Percentiles rank a stretch among this genome's conserved stretches.
These are phyloP conservation scores for Ommatoiulus sabulosus DNA, from an alignment of 2,888 invertebrate species.

Conservation along the genomic window DNA sequence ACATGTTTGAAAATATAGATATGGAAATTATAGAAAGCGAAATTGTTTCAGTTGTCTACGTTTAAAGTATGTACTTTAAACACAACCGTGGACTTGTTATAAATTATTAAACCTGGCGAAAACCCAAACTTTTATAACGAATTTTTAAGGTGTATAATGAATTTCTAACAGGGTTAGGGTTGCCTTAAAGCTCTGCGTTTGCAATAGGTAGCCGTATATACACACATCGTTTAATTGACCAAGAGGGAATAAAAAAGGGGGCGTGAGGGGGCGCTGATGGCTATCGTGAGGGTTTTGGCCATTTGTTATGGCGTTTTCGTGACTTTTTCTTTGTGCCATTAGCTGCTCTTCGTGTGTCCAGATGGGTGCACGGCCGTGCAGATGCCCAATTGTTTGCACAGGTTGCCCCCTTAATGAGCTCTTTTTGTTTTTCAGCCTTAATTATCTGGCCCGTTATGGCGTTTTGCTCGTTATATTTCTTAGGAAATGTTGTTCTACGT, in stretches of 20 bases:
- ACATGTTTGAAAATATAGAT: too few species aligned
- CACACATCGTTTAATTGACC: neutral
- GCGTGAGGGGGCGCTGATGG: constrained; percentile 6
- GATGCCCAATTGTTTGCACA: constrained; percentile 40
- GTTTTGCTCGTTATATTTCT: constrained; percentile 24
- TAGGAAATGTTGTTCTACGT: constrained; percentile 21
- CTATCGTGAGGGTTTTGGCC: neutral
- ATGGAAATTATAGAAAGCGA: too few species aligned
- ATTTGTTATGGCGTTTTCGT: constrained; percentile 2
- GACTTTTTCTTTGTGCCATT: constrained; percentile 30
- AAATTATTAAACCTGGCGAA: too few species aligned
- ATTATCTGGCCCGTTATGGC: constrained; percentile 24
- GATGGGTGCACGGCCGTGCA: neutral
- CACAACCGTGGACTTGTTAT: too few species aligned
- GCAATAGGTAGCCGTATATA: neutral
- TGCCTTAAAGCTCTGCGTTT: too few species aligned
- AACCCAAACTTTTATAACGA: too few species aligned
- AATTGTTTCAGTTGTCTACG: too few species aligned
- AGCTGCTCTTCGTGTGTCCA: constrained; percentile 21
- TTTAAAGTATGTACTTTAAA: too few species aligned
- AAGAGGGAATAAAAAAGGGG: neutral
- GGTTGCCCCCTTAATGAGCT: constrained; percentile 43
- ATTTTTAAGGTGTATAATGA: too few species aligned
- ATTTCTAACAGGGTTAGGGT: too few species aligned
- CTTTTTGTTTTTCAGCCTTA: constrained; percentile 38